phyloP scores from a whole-genome alignment of 2,888 invertebrate genomes.

The Priapulus caudatus region DNA sequence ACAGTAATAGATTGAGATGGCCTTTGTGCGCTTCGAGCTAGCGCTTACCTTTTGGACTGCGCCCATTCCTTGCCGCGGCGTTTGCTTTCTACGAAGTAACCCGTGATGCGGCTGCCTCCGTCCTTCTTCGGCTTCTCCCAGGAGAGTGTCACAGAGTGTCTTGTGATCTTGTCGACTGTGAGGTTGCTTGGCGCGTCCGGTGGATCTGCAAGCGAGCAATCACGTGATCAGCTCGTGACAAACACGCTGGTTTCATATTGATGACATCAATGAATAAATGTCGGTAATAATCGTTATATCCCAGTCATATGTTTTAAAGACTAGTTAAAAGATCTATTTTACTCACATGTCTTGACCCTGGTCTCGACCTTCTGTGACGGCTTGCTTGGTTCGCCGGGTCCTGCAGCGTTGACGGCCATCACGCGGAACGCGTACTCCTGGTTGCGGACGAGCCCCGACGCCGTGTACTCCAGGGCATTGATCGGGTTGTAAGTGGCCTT shows the following conservation, averaged over 20 bases:
- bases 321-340: too few species aligned
- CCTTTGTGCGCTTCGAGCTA: too few species aligned
- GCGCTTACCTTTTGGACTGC: conserved; percentile 5
- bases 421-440: conserved; percentile 97
- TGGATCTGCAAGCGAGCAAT: conserved; percentile 27
- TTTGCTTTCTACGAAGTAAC: conserved; percentile 37
- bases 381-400: conserved; percentile 83
- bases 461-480: conserved; percentile 71
- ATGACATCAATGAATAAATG: too few species aligned
- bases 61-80: conserved; percentile 26
- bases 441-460: conserved; percentile 76
- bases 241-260: too few species aligned
- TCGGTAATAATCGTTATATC: too few species aligned
- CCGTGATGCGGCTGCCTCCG: conserved; percentile 37
- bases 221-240: too few species aligned
- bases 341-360: conserved; percentile 62
- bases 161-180: conserved; percentile 37
- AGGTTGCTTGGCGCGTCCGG: conserved; percentile 34
- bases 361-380: conserved; percentile 83
- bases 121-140: conserved; percentile 39
- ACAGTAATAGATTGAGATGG: too few species aligned
- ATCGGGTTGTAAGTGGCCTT: conserved; percentile 78
- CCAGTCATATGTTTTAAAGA: too few species aligned
- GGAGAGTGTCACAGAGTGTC: conserved; percentile 35
- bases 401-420: conserved; percentile 91